Percentiles rank a stretch among this genome's conserved stretches.
phyloP scores from a whole-genome alignment of 2,113 vertebrate species.

The Microcebus tavaratra region DNA sequence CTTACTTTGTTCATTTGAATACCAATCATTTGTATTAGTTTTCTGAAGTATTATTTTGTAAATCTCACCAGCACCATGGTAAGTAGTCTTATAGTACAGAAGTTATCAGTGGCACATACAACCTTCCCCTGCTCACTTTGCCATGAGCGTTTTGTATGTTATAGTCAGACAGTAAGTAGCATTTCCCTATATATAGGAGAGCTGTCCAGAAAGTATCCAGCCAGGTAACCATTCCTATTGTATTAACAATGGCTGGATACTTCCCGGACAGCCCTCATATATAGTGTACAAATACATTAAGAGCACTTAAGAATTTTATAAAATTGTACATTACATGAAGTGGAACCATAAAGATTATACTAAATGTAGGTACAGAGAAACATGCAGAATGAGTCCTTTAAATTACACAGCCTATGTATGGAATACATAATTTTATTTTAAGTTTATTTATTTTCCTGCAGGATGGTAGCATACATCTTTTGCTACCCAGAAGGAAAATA shows the following conservation, averaged over 20 bases:
- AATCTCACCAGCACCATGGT: not conserved
- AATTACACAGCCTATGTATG: constrained; percentile 72
- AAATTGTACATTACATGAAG: constrained; percentile 52
- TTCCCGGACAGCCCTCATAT: too few relatives aligned
- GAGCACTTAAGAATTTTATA: constrained; percentile 36
- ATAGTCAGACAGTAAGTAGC: not conserved
- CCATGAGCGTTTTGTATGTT: not conserved
- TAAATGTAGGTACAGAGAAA: constrained; percentile 52
- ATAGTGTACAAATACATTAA: constrained; percentile 30
- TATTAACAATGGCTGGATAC: too few relatives aligned
- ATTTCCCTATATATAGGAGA: not conserved
- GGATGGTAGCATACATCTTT: constrained; percentile 64
- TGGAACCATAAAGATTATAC: constrained; percentile 41
- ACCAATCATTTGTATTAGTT: not conserved
- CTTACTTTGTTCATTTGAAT: not conserved
- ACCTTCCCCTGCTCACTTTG: not conserved
- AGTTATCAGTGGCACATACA: constrained; percentile 55
- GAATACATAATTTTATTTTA: constrained; percentile 76
- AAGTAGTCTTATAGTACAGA: constrained; percentile 31
- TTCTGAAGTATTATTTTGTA: not conserved
- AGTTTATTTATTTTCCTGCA: constrained; percentile 66
- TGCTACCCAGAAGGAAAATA: constrained; percentile 71
- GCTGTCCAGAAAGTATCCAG: too few relatives aligned
- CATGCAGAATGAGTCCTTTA: constrained; percentile 69
- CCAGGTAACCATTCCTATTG: too few relatives aligned